Base-by-base conservation (phyloP, 2,888 invertebrate species). In the Achlya flavicornis region DNA sequence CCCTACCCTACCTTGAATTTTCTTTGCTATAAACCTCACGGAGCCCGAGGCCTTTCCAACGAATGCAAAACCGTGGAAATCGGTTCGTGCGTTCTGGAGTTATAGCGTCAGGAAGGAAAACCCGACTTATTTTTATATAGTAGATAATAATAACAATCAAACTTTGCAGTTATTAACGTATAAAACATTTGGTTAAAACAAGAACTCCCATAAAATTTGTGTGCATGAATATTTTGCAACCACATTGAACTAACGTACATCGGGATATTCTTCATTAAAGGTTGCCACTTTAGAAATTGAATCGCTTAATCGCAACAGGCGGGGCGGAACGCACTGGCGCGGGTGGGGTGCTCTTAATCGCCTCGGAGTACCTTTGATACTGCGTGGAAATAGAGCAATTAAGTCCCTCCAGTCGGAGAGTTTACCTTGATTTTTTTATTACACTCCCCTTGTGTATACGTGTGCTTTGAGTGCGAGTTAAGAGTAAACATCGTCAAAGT, bases 281-380 rank as follows among this genome's bases (percentile, higher is more conserved):
- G 78, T 81, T 86, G 83, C 84, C 85, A 87, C 85, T 88, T 85
- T 77, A 81, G 86, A 88, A 90, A 90, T 86, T 88, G 86, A 89
- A 88, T 86, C 86, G 85, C 78, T 90, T 87, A 87, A 89, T 88
- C 86, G 85, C 74, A 76, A 76, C 79, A 75, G 71, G 65, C 77
- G 69, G 75, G 75, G 78, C 79, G 78, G 74, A 76, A 76, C 76
- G 76, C 76, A 80, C 81, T 85, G 84, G 84, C 85, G 87, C 87
- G 83, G 83, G 80, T 71, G 72, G 79, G 76, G 71, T 80, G 74
- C 77, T 76, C 74, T 80, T 86, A 86, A 88, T 87, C 84, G 83
- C 83, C 77, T 81, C 78, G 67, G 78, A 84, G 83, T 82, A 84
- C 86, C 86, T 86, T 87, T 88, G 82, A 87, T 81, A 78, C 78